These are phyloP conservation scores for Darevskia mixta DNA, from an alignment of 2,797 vertebrate species.

Conservation along the genomic window DNA sequence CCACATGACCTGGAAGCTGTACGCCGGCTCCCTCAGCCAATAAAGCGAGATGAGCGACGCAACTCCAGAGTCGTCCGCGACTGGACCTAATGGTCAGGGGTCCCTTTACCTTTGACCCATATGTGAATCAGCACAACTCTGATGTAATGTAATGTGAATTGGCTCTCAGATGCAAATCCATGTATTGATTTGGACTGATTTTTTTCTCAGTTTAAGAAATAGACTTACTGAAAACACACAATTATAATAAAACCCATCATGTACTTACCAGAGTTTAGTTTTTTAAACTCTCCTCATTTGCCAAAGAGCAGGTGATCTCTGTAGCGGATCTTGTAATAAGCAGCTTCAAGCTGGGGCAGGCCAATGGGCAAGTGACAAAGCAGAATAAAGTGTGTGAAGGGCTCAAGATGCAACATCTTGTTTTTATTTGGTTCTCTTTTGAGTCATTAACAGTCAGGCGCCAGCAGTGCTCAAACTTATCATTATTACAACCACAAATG, in stretches of 20 bases:
- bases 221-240: not conserved
- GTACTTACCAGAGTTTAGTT: not conserved
- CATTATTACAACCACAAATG: slow-evolving; percentile 86
- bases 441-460: slow-evolving; percentile 82
- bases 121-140: not conserved
- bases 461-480: slow-evolving; percentile 83
- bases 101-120: not conserved
- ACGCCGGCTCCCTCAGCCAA: too few relatives aligned
- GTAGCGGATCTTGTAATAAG: slow-evolving; percentile 48
- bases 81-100: too few relatives aligned
- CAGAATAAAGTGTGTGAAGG: slow-evolving; percentile 72
- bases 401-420: slow-evolving; percentile 77
- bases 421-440: slow-evolving; percentile 75
- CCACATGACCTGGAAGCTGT: too few relatives aligned
- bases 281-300: slow-evolving; percentile 17
- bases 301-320: slow-evolving; percentile 54
- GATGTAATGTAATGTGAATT: not conserved
- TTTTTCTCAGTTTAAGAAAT: not conserved
- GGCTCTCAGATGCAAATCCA: not conserved
- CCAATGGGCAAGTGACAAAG: slow-evolving; percentile 59
- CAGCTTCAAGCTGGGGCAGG: slow-evolving; percentile 42
- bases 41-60: too few relatives aligned
- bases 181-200: not conserved
- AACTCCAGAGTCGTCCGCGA: too few relatives aligned
- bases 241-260: not conserved